A percentile compares a stretch with the other conserved stretches of the same genome.
Conservation (phyloP, 2,113 vertebrate genomes). For the Merops nubicus region DNA sequence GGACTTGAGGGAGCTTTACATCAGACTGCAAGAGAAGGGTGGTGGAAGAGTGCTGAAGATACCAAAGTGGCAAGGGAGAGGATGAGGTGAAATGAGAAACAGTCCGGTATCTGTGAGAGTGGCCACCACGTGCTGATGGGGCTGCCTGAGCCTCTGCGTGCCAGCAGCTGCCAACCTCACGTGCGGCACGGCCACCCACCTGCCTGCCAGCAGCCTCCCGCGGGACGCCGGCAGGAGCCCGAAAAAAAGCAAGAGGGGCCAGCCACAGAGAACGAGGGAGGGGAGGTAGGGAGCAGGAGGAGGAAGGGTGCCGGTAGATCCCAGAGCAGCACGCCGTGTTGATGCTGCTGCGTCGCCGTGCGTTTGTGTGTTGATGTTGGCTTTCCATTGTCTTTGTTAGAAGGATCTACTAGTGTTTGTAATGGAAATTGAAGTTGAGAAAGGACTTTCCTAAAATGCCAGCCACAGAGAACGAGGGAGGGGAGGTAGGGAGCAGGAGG, state of each 20-base stretch:
- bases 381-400: background rate
- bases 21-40: background rate
- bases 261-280: background rate
- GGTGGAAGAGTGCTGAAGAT: fast-evolving
- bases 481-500: background rate
- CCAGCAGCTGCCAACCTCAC: no score
- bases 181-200: background rate
- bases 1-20: background rate
- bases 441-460: background rate
- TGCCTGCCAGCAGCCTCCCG: background rate
- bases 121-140: fast-evolving
- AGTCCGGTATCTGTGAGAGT: fast-evolving
- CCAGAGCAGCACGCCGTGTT: background rate
- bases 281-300: background rate
- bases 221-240: background rate
- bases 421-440: background rate
- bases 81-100: background rate
- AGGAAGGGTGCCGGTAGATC: background rate
- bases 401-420: background rate
- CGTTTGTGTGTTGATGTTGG: background rate
- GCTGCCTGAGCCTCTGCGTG: fast-evolving
- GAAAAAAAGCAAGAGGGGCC: no score
- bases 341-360: background rate
- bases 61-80: background rate
- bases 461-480: background rate